These are phyloP conservation scores for Hyperoodon ampullatus DNA, from an alignment of 2,113 vertebrate genomes.

Conservation along the genomic window DNA sequence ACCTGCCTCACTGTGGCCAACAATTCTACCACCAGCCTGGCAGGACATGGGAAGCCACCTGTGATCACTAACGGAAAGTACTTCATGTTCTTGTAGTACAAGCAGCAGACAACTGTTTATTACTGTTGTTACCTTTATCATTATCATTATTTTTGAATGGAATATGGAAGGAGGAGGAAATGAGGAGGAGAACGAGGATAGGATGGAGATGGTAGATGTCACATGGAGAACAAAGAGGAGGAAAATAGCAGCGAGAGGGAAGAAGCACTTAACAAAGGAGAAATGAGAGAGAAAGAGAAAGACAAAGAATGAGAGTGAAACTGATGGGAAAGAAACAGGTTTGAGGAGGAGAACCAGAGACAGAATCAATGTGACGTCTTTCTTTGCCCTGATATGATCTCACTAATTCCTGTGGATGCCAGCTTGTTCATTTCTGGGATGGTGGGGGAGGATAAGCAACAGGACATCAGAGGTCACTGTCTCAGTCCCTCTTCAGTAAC, in stretches of 20 bases:
- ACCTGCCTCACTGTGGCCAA: constrained; percentile 10
- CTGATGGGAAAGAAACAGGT: not conserved
- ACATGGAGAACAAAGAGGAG: not conserved
- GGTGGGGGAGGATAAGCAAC: not conserved
- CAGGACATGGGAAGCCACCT: constrained; percentile 13
- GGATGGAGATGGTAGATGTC: not conserved
- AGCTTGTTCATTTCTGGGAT: not conserved
- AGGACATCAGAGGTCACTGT: not conserved
- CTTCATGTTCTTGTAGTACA: not conserved
- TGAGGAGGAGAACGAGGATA: not conserved
- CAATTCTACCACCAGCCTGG: constrained; percentile 14
- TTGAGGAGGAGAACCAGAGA: not conserved
- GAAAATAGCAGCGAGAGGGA: not conserved
- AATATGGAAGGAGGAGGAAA: not conserved
- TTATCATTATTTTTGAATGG: constrained; percentile 37
- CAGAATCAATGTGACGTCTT: not conserved
- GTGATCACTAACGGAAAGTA: not conserved
- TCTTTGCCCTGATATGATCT: not conserved
- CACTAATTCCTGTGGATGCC: not conserved
- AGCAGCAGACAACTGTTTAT: constrained; percentile 8
- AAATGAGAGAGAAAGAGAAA: not conserved
- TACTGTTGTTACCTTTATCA: not conserved
- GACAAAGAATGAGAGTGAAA: not conserved
- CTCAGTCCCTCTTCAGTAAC: not conserved
- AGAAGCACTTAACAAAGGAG: not conserved